Conservation (phyloP, 2,113 vertebrate genomes). For the Pangasianodon hypophthalmus region DNA sequence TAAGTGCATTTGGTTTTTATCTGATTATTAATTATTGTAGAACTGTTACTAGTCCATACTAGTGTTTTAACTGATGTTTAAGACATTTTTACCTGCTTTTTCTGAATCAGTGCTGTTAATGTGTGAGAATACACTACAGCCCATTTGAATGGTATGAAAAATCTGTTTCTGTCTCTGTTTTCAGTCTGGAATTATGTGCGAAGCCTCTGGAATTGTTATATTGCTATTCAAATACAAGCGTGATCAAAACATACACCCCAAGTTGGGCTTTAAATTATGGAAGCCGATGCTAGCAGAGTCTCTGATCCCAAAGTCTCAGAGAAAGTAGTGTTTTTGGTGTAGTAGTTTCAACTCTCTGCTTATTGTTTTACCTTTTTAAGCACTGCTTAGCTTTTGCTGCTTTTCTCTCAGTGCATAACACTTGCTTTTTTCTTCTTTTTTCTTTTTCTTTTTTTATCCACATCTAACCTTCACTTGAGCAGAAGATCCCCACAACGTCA, state of each 20-base stretch:
- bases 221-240: background rate
- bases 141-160: background rate
- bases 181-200: background rate
- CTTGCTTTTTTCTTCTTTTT: background rate
- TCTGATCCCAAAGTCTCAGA: conserved; percentile 16
- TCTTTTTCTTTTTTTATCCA: too few relatives aligned
- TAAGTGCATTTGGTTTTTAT: conserved; percentile 3
- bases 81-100: background rate
- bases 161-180: background rate
- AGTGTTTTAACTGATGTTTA: background rate
- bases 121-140: background rate
- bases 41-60: background rate
- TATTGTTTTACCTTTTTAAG: background rate
- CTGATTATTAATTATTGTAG: background rate
- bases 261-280: background rate
- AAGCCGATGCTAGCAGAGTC: background rate
- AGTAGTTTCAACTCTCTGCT: background rate
- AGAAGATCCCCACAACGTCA: background rate
- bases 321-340: background rate
- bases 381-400: background rate
- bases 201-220: background rate
- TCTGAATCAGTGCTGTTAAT: background rate
- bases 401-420: background rate
- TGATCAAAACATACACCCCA: background rate
- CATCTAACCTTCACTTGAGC: background rate